phyloP scores from a whole-genome alignment of 1,140 invertebrate genomes.

The Apis laboriosa region DNA sequence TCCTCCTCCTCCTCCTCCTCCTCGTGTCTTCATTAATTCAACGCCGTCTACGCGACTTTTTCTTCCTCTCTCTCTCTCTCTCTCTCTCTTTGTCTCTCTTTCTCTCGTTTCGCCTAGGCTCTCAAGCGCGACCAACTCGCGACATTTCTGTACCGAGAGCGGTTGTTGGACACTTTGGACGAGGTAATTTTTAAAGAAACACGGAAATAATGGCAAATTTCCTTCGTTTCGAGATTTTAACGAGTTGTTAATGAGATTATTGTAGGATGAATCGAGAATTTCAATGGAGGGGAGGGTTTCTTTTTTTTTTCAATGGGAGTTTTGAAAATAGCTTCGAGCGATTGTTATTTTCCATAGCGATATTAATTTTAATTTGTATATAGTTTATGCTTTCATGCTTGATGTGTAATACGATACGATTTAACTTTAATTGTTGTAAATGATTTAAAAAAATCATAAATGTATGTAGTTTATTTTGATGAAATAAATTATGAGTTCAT shows the following conservation, averaged over 20 bases:
- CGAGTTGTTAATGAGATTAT: not conserved
- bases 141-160: not conserved
- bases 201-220: not conserved
- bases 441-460: too few species aligned
- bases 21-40: constrained; percentile 22
- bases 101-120: not conserved
- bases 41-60: constrained; percentile 7
- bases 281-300: not conserved
- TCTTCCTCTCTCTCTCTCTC: not conserved
- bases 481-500: too few species aligned
- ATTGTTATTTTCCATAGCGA: too few species aligned
- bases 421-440: too few species aligned
- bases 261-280: not conserved
- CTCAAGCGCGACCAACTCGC: not conserved
- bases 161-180: not conserved
- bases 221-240: not conserved
- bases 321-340: not conserved
- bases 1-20: not conserved
- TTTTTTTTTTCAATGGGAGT: not conserved
- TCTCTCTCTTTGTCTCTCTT: too few species aligned
- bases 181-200: not conserved
- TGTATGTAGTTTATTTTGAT: too few species aligned
- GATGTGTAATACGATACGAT: too few species aligned
- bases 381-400: too few species aligned
- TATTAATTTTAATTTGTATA: too few species aligned